Conservation (phyloP, 2,113 vertebrate species). For the Diadophis punctatus region DNA sequence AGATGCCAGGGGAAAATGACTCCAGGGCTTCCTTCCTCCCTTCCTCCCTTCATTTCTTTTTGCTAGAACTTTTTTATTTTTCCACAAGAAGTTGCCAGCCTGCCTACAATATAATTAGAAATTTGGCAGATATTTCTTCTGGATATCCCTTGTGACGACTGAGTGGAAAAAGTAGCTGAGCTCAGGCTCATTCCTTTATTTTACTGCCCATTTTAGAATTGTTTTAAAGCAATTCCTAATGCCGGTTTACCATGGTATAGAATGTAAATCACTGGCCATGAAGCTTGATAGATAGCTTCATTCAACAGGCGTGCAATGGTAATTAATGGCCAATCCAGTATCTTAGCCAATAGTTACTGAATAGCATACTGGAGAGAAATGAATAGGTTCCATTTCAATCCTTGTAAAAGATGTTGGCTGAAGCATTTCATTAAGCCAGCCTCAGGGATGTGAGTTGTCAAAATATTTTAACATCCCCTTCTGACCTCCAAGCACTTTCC, state of each 20-base stretch:
- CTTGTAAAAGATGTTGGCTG: conserved; percentile 55
- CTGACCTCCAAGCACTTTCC: conserved; percentile 55
- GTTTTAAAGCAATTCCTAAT: conserved; percentile 32
- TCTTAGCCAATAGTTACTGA: conserved; percentile 36
- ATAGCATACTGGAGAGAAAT: conserved; percentile 53
- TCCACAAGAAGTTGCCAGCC: neutral
- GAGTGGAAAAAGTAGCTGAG: neutral
- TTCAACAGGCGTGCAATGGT: conserved; percentile 52
- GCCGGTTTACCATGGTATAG: conserved; percentile 12
- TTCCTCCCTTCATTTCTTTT: neutral
- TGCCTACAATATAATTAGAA: neutral
- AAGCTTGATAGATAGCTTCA: conserved; percentile 37
- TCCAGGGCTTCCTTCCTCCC: neutral
- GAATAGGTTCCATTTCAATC: conserved; percentile 63
- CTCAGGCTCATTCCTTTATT: neutral
- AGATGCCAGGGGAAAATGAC: no score
- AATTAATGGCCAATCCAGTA: conserved; percentile 54
- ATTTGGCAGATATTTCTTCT: neutral
- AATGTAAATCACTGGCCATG: conserved; percentile 26
- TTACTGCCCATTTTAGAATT: conserved; percentile 32
- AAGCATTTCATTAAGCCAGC: conserved; percentile 61
- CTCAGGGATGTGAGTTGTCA: conserved; percentile 65
- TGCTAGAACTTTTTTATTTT: neutral
- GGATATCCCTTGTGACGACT: neutral
- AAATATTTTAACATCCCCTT: conserved; percentile 65